phyloP scores from a whole-genome alignment of 2,797 vertebrate species.

The Xenops minutus region DNA sequence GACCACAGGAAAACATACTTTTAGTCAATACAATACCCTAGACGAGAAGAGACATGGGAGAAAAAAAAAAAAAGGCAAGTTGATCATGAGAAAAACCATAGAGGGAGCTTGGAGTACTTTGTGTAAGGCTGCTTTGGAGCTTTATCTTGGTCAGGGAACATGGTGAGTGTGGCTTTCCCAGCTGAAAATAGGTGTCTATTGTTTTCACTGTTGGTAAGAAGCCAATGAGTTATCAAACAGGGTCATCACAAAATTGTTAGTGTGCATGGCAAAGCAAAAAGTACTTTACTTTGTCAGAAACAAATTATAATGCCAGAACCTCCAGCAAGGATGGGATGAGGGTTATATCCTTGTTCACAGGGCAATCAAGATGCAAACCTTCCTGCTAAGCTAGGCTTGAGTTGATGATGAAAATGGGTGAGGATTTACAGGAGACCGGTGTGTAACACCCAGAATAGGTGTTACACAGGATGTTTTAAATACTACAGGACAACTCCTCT shows the following conservation, averaged over 20 bases:
- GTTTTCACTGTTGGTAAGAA: slow-evolving; percentile 20
- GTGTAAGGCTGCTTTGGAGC: not conserved
- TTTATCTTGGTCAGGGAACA: slow-evolving; percentile 27
- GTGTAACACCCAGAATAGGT: not conserved
- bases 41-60: not conserved
- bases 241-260: not conserved
- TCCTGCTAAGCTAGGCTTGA: not conserved
- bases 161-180: slow-evolving; percentile 17
- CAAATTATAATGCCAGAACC: not conserved
- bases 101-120: not conserved
- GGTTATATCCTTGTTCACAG: not conserved
- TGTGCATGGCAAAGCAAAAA: not conserved
- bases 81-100: not conserved
- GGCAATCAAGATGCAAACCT: not conserved
- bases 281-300: not conserved
- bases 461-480: not conserved
- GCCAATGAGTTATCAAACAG: slow-evolving; percentile 13
- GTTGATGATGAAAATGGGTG: not conserved
- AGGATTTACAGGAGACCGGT: not conserved
- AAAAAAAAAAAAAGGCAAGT: too few species aligned
- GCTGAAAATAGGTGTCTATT: slow-evolving; percentile 43
- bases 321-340: not conserved
- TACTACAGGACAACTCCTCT: not conserved
- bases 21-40: not conserved
- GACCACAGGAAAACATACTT: not conserved